Evolutionary conservation across 2,888 invertebrate species (phyloP), one percentile per base, ranked within the genome.

Genomic region (Cenopis cana): DNA sequence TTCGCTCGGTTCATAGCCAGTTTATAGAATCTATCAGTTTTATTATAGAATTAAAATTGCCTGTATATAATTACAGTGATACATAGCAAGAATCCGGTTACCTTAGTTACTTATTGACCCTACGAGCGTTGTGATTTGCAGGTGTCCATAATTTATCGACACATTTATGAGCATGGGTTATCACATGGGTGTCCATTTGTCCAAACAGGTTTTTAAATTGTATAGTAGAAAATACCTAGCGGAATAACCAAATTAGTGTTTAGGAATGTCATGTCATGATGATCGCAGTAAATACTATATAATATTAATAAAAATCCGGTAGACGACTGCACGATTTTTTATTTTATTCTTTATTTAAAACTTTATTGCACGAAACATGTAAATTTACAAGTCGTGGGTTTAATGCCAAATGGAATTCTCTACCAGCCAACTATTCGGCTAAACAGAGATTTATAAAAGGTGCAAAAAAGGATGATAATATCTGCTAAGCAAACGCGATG

Each of bases 91-190:
- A 55, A 62, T 33, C 57, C 64, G 41, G 59, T 59, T 59, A 20
- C n/a, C n/a, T n/a, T 57, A 33, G 59, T 59, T 59, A 24, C 1
- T 3, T 24, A 24, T 24, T 24, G 17, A 38, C 29, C 18, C 57
- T 56, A 46, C 9, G 12, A 38, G 46, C 24, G 29, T 11, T 50
- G 29, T 46, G 36, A 50, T 59, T 69, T n/a, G 52, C 69, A 69
- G 69, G 69, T 69, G 69, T 52, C 57, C 20, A 33, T 69, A 57
- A 57, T 52, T 52, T 64, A 59, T 50, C 29, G 57, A 41, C 14
- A 69, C 29, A 64, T 50, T 64, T 57, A 57, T 17, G 18, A 50
- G 18, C 52, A 57, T 50, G 41, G 50, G 17, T 59, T 20, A 41
- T 41, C 12, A 0, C 18, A 18, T 17, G 14, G 0, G 12, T 24